phyloP scores from a whole-genome alignment of 2,113 vertebrate genomes.

The Chascanopsetta lugubris region DNA sequence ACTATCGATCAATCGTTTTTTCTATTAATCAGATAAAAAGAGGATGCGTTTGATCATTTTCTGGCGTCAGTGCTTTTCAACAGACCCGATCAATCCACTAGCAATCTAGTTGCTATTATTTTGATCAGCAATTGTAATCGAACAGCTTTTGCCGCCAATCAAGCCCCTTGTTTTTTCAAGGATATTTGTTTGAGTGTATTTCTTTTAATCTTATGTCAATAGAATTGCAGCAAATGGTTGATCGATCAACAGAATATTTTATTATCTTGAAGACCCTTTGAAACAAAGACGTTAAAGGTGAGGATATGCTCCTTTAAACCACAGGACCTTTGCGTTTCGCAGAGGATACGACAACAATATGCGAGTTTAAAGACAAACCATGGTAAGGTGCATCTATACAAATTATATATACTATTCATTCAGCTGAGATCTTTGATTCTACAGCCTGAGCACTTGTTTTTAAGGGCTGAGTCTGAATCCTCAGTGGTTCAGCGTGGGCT shows the following conservation, averaged over 20 bases:
- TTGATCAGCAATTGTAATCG: no score
- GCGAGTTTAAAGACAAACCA: background rate
- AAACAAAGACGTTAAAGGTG: no score
- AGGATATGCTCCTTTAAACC: no score
- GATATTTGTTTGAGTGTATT: background rate
- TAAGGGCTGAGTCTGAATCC: slow-evolving; percentile 55
- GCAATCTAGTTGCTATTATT: no score
- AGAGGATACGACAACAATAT: background rate
- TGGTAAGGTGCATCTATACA: background rate
- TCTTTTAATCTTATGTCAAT: background rate
- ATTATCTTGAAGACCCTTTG: no score
- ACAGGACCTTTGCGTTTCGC: background rate
- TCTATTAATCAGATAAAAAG: no score
- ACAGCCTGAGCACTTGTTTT: slow-evolving; percentile 9
- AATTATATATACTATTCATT: background rate
- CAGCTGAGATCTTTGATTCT: slow-evolving; percentile 16
- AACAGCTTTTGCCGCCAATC: no score
- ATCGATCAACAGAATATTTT: background rate
- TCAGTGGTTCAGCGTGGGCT: slow-evolving; percentile 33
- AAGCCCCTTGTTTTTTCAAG: no score
- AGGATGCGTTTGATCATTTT: no score
- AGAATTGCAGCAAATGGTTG: background rate
- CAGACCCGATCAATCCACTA: no score
- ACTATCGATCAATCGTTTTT: no score
- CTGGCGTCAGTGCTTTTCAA: no score